phyloP scores from a whole-genome alignment of 1,140 invertebrate species.

The Hyles euphorbiae region DNA sequence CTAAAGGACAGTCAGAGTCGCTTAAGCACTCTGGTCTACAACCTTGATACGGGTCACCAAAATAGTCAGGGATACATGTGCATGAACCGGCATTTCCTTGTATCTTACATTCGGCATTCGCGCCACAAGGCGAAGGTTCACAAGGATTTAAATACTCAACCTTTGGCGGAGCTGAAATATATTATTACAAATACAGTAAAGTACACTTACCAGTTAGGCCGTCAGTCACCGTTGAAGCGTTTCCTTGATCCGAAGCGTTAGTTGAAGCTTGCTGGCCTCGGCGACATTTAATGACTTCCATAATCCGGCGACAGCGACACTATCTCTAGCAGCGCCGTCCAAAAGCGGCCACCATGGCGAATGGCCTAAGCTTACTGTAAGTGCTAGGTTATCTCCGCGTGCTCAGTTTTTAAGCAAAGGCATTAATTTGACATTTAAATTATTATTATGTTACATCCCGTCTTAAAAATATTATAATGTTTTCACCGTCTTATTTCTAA shows the following conservation, averaged over 20 bases:
- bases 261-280: slow-evolving; percentile 68
- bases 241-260: slow-evolving; percentile 70
- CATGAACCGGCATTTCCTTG: slow-evolving; percentile 81
- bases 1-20: slow-evolving; percentile 86
- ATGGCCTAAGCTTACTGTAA: slow-evolving; percentile 74
- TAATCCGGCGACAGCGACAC: slow-evolving; percentile 53
- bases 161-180: slow-evolving; percentile 65
- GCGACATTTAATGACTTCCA: slow-evolving; percentile 64
- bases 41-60: slow-evolving; percentile 87
- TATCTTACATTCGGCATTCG: slow-evolving; percentile 82
- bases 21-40: slow-evolving; percentile 87
- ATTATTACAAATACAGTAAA: slow-evolving; percentile 36
- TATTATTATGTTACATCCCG: slow-evolving; percentile 63
- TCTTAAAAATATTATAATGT: slow-evolving; percentile 38
- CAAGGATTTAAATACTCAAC: slow-evolving; percentile 78
- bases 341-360: slow-evolving; percentile 59
- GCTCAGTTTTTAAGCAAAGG: slow-evolving; percentile 68
- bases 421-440: slow-evolving; percentile 69
- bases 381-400: slow-evolving; percentile 73
- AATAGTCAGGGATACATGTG: slow-evolving; percentile 82
- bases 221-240: slow-evolving; percentile 65
- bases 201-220: slow-evolving; percentile 56
- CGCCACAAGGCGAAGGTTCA: slow-evolving; percentile 85
- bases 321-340: slow-evolving; percentile 58
- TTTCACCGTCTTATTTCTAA: slow-evolving; percentile 38